Evolutionary conservation across 2,113 vertebrate genomes (phyloP), one percentile per base, ranked within the genome.

Genomic region (Grammomys dolichurus): DNA sequence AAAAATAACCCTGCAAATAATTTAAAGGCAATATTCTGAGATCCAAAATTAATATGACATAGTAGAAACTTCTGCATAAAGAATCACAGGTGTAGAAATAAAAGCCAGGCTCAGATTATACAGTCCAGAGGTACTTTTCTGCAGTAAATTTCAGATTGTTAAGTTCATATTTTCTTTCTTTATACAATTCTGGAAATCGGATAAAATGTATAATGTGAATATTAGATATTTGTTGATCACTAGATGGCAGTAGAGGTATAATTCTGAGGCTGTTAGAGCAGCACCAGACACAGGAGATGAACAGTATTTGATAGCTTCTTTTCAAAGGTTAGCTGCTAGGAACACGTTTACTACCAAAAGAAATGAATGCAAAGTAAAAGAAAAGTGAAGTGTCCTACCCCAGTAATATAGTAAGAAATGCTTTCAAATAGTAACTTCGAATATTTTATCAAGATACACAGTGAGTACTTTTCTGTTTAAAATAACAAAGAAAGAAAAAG

Each of bases 171-270:
- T 81, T 78, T 65, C 10, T 28, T 20, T 17, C 7, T 60, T n/a
- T 86, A n/a, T 67, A 11, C 8, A 43, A 51, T 72, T 94, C 87
- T 78, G 17, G 56, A 31, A 69, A 33, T 31, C 2, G 28, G 17
- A 31, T 60, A 4, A 82, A 84, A 77, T 46, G 17, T 5, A 14
- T 0, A 65, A 8, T 8, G 1, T 7, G 36, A 2, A 7, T 11
- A 31, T 1, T 4, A 28, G 17, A 86, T 95, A 5, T 70, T 4
- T 24, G 88, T 70, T 1, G 28, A n/a, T 7, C 98, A 96, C 97
- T 98, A 98, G 98, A 98, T 99, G 98, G 98, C 98, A 98, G 97
- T 98, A 97, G 90, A 96, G 69, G 97, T n/a, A 97, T 95, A 97
- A 96, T 19, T 77, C 19, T 40, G 95, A 97, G 67, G 14, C 0